Conservation (phyloP, 2,113 vertebrate species). For the Toxotes jaculatrix region DNA sequence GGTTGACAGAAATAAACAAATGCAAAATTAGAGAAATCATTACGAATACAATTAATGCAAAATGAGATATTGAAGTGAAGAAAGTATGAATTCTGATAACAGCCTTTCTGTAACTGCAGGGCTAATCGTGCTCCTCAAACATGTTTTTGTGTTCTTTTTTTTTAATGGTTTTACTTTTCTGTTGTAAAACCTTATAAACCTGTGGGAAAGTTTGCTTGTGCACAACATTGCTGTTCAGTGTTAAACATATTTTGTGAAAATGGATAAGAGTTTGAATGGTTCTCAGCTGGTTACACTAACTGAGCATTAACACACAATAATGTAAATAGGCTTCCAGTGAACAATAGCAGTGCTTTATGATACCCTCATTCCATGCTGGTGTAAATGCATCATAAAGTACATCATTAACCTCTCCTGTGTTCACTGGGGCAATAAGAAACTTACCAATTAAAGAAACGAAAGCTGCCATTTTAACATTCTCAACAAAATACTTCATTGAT, state of each 20-base stretch:
- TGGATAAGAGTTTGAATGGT: background rate
- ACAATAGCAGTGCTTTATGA: background rate
- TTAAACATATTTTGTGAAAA: background rate
- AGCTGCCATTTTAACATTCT: slow-evolving; percentile 24
- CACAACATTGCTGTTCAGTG: background rate
- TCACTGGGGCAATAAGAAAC: slow-evolving; percentile 26
- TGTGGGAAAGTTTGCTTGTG: slow-evolving; percentile 19
- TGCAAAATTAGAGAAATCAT: background rate
- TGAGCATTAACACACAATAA: background rate
- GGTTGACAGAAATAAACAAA: background rate
- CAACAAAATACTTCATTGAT: background rate
- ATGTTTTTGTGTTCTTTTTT: slow-evolving; percentile 4
- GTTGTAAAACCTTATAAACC: background rate
- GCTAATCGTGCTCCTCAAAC: too few species aligned
- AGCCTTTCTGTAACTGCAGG: background rate
- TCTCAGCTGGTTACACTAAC: background rate
- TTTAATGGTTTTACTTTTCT: background rate
- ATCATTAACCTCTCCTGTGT: slow-evolving; percentile 28
- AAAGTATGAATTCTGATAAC: background rate
- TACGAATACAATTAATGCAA: background rate
- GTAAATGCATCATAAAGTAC: background rate
- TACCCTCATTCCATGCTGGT: background rate
- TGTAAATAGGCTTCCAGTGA: slow-evolving; percentile 9
- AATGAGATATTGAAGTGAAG: background rate
- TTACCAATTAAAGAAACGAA: slow-evolving; percentile 39